These are phyloP conservation scores for Anthonomus grandis DNA, from an alignment of 1,140 invertebrate genomes.

Conservation along the genomic window DNA sequence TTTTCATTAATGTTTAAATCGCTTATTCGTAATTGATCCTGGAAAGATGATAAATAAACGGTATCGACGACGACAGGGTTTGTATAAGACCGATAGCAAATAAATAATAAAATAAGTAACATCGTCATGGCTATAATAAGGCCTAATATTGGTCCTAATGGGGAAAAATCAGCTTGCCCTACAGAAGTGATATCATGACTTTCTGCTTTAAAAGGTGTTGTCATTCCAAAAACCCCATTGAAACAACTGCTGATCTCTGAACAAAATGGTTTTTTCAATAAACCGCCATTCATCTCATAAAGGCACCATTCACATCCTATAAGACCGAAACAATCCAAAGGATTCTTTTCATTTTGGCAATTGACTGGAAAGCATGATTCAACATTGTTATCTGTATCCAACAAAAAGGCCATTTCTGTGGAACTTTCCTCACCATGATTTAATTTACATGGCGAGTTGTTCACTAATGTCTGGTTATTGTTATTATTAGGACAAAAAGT, in stretches of 20 bases:
- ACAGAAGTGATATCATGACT: slow-evolving; percentile 43
- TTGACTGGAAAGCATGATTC: slow-evolving; percentile 69
- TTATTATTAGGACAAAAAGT: slow-evolving; percentile 40
- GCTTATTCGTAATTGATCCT: slow-evolving; percentile 49
- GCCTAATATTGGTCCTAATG: slow-evolving; percentile 60
- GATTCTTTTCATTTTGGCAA: slow-evolving; percentile 72
- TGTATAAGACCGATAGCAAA: slow-evolving; percentile 63
- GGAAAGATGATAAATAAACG: slow-evolving; percentile 52
- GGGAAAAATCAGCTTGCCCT: slow-evolving; percentile 53
- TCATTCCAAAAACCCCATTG: slow-evolving; percentile 76
- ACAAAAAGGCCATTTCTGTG: slow-evolving; percentile 46
- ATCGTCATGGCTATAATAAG: slow-evolving; percentile 60
- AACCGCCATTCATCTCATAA: slow-evolving; percentile 69
- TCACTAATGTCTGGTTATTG: slow-evolving; percentile 23
- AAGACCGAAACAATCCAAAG: slow-evolving; percentile 77
- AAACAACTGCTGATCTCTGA: slow-evolving; percentile 77
- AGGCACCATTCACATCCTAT: slow-evolving; percentile 91
- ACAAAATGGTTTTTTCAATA: slow-evolving; percentile 72
- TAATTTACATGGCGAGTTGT: slow-evolving; percentile 29
- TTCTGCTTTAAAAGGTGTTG: slow-evolving; percentile 68
- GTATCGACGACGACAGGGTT: slow-evolving; percentile 52
- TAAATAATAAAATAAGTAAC: slow-evolving; percentile 60
- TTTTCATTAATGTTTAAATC: slow-evolving; percentile 50
- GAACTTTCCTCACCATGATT: slow-evolving; percentile 31
- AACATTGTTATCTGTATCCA: slow-evolving; percentile 53